phyloP scores from a whole-genome alignment of 2,797 vertebrate species.

The Danio tinwini region DNA sequence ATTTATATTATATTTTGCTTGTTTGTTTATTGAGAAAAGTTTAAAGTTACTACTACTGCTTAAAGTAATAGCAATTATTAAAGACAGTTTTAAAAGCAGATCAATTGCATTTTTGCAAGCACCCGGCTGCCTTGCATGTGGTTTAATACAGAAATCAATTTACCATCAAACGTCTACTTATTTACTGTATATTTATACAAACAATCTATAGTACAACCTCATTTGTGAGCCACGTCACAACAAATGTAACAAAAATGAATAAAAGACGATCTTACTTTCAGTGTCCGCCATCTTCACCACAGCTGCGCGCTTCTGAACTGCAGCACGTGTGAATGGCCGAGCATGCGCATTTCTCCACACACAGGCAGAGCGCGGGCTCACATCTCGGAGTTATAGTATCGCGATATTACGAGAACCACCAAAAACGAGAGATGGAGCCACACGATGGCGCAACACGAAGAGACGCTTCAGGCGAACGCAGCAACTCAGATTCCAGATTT shows the following conservation, averaged over 20 bases:
- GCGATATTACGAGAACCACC: slow-evolving; percentile 5
- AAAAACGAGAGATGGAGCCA: too few relatives aligned
- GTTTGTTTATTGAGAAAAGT: neutral
- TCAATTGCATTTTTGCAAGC: neutral
- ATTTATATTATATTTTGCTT: too few relatives aligned
- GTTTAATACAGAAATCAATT: neutral
- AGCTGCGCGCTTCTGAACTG: slow-evolving; percentile 3
- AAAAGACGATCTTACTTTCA: slow-evolving; percentile 64
- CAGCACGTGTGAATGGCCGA: slow-evolving; percentile 52
- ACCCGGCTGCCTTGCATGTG: rapidly evolving
- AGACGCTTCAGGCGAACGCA: too few relatives aligned
- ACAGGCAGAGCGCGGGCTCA: neutral
- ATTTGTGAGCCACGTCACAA: too few relatives aligned
- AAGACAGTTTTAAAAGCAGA: neutral
- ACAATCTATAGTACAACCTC: too few relatives aligned
- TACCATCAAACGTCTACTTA: too few relatives aligned
- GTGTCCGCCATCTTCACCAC: slow-evolving; percentile 74
- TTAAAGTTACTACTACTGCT: neutral
- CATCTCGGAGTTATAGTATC: slow-evolving; percentile 33
- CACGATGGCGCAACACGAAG: too few relatives aligned
- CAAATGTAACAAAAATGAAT: too few relatives aligned
- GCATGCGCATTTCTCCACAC: slow-evolving; percentile 49
- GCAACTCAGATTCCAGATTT: too few relatives aligned
- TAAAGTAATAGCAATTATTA: neutral
- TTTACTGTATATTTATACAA: too few relatives aligned